Evolutionary conservation across 2,888 invertebrate species (phyloP), one percentile per base, ranked within the genome.

Genomic region (Trichogramma dendrolimi): DNA sequence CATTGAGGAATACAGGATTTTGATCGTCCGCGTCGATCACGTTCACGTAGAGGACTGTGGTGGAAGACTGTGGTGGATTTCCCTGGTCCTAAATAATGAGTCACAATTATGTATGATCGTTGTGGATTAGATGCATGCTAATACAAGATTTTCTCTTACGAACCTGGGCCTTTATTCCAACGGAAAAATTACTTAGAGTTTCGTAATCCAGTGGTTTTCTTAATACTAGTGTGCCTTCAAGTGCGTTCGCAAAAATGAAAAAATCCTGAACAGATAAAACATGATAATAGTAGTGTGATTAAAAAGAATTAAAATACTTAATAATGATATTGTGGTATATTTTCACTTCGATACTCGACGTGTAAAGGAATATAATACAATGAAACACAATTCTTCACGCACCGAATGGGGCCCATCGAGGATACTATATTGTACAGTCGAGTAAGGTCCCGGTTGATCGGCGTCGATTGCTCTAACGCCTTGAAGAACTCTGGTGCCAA

Each of bases 21-120:
- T 94, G 94, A 79, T 94, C 94, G 73, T 94, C 94, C 0, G 94
- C 93, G 77, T 94, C 94, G 38, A 92, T 85, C 50, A 94, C 89
- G 66, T 88, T 86, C 0, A 95, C 89, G 4, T 85, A 84, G 4
- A 95, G 83, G 41, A 83, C 80, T 0, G 94, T 90, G 72, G 92
- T 90, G 47, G 88, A 87, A 72, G 85, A 85, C 69, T 85, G 85
- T 0, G 94, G 89, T 2, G 94, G 93, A 50, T 86, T 84, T 39
- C 93, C 94, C 76, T 90, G 90, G 80, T 94, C 94, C 80, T 88
- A 83, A 62, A 68, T 66, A 48, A 14, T 51, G 14, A 40, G 11
- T 46, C 11, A 46, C 11, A 38, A 51, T 41, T 48, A n/a, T 53
- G 11, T 46, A 11, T 60, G 39, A 60, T 53, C 27, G 40, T 44